A percentile compares a stretch with the other conserved stretches of the same genome.
Conservation (phyloP, 1,140 invertebrate species). For the Drosophila tristis region DNA sequence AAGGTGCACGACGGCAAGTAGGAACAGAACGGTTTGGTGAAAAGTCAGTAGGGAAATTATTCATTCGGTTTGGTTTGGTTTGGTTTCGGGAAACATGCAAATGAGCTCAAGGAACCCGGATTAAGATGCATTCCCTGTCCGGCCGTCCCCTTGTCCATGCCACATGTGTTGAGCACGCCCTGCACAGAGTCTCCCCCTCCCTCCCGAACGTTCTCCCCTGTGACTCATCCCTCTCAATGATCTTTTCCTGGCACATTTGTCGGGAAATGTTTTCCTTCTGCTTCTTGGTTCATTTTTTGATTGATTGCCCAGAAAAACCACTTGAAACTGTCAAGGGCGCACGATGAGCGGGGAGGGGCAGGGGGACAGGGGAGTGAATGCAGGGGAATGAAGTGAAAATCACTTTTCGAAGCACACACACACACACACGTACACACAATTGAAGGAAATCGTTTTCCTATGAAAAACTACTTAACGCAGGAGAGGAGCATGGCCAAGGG, state of each 20-base stretch:
- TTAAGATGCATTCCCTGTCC: slow-evolving; percentile 54
- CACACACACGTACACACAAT: slow-evolving; percentile 30
- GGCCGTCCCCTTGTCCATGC: slow-evolving; percentile 1
- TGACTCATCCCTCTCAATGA: slow-evolving; percentile 43
- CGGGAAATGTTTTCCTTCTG: slow-evolving; percentile 69
- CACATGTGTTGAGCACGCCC: slow-evolving; percentile 56
- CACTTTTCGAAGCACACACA: slow-evolving; percentile 48
- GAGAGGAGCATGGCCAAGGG: neutral
- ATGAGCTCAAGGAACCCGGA: slow-evolving; percentile 57
- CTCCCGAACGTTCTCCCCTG: slow-evolving; percentile 3
- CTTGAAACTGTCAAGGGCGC: slow-evolving; percentile 72
- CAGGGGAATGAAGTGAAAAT: slow-evolving; percentile 70
- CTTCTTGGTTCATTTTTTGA: slow-evolving; percentile 52
- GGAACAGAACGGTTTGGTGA: neutral
- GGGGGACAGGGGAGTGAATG: slow-evolving; percentile 29
- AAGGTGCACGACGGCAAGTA: neutral
- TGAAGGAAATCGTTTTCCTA: slow-evolving; percentile 59
- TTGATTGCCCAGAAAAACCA: slow-evolving; percentile 79
- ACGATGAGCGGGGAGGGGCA: neutral
- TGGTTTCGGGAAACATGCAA: slow-evolving; percentile 48
- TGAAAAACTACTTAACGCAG: slow-evolving; percentile 72
- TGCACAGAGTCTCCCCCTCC: neutral
- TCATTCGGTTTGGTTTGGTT: neutral
- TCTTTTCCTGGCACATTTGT: slow-evolving; percentile 68
- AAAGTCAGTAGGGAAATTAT: slow-evolving; percentile 34